phyloP scores from a whole-genome alignment of 2,113 vertebrate genomes.

The Catharus bicknelli region DNA sequence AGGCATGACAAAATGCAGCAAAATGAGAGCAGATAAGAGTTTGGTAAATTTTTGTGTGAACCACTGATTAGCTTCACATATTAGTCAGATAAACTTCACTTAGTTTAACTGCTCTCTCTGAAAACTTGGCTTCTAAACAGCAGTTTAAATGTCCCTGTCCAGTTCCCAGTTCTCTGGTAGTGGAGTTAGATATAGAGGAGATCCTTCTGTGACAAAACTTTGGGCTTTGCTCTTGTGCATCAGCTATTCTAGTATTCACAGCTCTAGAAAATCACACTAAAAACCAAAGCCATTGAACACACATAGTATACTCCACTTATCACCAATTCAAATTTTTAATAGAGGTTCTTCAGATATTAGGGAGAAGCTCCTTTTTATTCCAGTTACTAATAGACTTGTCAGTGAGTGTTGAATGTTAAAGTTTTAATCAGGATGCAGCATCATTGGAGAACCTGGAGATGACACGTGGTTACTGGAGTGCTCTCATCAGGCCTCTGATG shows the following conservation, averaged over 20 bases:
- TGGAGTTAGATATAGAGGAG: neutral
- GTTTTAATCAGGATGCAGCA: neutral
- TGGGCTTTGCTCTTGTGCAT: neutral
- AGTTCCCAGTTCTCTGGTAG: neutral
- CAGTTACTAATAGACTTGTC: neutral
- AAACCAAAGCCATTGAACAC: neutral
- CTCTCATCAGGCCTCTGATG: neutral
- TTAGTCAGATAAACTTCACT: neutral
- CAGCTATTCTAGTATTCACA: neutral
- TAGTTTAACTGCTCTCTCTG: neutral
- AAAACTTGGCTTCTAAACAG: neutral
- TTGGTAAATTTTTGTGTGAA: neutral
- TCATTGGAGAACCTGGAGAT: neutral
- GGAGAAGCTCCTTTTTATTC: neutral
- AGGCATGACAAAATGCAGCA: neutral
- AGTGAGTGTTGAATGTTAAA: neutral
- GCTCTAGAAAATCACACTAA: neutral
- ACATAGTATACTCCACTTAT: neutral
- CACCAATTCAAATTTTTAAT: neutral
- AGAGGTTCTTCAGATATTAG: neutral
- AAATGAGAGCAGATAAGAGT: neutral
- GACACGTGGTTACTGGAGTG: neutral
- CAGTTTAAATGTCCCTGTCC: neutral
- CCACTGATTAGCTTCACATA: neutral
- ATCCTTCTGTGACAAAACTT: neutral